Percentiles rank a stretch among this genome's conserved stretches.
Conservation (phyloP, 2,797 vertebrate species). For the Clarias laeviceps region DNA sequence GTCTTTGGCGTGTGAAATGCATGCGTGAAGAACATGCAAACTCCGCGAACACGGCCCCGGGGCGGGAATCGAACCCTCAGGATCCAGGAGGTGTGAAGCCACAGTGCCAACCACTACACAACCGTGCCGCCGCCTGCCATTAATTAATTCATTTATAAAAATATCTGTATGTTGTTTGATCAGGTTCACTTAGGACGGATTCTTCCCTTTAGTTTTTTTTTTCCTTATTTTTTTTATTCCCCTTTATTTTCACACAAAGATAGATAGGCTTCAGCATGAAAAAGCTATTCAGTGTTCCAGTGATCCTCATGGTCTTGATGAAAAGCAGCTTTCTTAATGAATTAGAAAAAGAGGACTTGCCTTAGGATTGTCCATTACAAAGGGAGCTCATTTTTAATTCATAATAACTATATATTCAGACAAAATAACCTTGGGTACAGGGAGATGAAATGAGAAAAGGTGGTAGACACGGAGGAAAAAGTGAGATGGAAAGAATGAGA, state of each 20-base stretch:
- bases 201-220: neutral
- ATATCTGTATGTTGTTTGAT: conserved; percentile 22
- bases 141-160: neutral
- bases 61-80: too few relatives aligned
- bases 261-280: neutral
- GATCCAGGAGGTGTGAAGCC: too few relatives aligned
- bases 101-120: too few relatives aligned
- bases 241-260: neutral
- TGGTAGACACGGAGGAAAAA: neutral
- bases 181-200: neutral
- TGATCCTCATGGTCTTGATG: conserved; percentile 13
- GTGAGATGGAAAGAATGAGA: conserved; percentile 13
- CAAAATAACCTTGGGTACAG: conserved; percentile 44
- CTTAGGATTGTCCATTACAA: conserved; percentile 21
- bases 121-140: too few relatives aligned
- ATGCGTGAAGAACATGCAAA: too few relatives aligned
- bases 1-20: too few relatives aligned
- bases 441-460: conserved; percentile 19
- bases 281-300: conserved; percentile 19
- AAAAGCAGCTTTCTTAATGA: conserved; percentile 39
- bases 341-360: conserved; percentile 19
- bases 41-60: too few relatives aligned
- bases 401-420: conserved; percentile 45
- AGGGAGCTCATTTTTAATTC: conserved; percentile 45
- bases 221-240: neutral